These are phyloP conservation scores for Ornithorhynchus anatinus DNA, from an alignment of 2,113 vertebrate genomes.

Conservation along the genomic window DNA sequence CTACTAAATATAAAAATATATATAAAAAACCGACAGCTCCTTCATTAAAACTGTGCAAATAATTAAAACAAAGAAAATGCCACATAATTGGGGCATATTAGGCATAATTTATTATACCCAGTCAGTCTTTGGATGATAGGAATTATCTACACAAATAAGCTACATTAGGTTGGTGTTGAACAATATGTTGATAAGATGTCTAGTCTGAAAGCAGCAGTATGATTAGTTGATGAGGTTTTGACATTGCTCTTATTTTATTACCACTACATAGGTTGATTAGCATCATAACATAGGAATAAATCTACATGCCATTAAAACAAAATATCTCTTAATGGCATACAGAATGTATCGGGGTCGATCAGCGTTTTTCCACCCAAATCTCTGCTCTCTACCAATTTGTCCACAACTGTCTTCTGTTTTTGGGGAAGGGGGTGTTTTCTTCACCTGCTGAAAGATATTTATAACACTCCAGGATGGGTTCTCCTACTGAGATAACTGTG, in stretches of 20 bases:
- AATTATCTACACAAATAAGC: constrained; percentile 55
- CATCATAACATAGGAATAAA: constrained; percentile 52
- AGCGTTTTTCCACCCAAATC: constrained; percentile 9
- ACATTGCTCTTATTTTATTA: constrained; percentile 46
- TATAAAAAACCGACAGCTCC: constrained; percentile 9
- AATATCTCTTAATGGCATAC: constrained; percentile 4
- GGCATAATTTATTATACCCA: constrained; percentile 27
- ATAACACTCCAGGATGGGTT: constrained; percentile 31
- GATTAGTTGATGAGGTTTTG: constrained; percentile 54
- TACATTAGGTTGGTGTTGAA: constrained; percentile 4
- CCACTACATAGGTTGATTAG: constrained; percentile 36
- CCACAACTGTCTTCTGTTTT: constrained; percentile 23
- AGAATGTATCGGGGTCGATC: not conserved
- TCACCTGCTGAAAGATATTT: constrained; percentile 38
- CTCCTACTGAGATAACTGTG: constrained; percentile 37
- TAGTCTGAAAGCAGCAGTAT: constrained; percentile 29
- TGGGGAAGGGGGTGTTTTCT: constrained; percentile 40
- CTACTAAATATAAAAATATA: constrained; percentile 47
- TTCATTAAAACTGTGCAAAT: constrained; percentile 46
- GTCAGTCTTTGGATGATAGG: constrained; percentile 27
- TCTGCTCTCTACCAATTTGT: constrained; percentile 28
- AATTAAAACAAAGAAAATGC: constrained; percentile 57
- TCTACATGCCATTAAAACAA: constrained; percentile 43
- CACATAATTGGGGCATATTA: constrained; percentile 45
- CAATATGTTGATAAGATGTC: not conserved